Base-by-base conservation (phyloP, 2,888 invertebrate genomes). In the Lasius fuliginosus region DNA sequence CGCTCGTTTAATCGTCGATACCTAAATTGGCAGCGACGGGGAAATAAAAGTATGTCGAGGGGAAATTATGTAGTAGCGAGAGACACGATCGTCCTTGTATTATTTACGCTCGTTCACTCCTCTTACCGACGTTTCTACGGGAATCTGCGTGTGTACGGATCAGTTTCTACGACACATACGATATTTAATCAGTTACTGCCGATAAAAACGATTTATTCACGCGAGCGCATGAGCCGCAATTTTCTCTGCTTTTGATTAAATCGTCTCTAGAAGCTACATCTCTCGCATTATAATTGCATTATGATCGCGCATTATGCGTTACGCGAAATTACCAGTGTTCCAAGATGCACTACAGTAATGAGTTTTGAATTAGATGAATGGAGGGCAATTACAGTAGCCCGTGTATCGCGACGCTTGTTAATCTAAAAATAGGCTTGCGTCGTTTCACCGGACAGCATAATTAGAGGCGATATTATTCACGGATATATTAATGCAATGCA, bases 21-120 rank as follows among this genome's bases (percentile, higher is more conserved):
- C 91, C 92, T 90, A 90, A 92, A 92, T 90, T 87, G 92, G 90
- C 69, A 56, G 64, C 83, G 86, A 85, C 84, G 69, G 88, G 86
- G 88, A 86, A 89, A 91, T 87, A 91, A 90, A 90, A 91, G 90
- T 90, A 85, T 85, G 85, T 60, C 86, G 88, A 87, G 84, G 74
- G 77, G 85, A 56, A 27, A 74, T 85, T 85, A 84, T n/a, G n/a
- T 53, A 82, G 84, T 86, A 74, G 85, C 76, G 82, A 27, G 68
- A 49, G 0, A 65, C 46, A 40, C 56, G 49, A n/a, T 69, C 84
- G 86, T 86, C 90, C 90, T 90, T 87, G 90, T 71, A 23, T 64
- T 62, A 40, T 67, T 82, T 42, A 40, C 71, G 8, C 23, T 53
- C 12, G 23, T 30, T 76, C 62, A 11, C 49, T 65, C 3, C 53